Evolutionary conservation across 2,113 vertebrate genomes (phyloP), one percentile per base, ranked within the genome.

Genomic region (Oenanthe melanoleuca): DNA sequence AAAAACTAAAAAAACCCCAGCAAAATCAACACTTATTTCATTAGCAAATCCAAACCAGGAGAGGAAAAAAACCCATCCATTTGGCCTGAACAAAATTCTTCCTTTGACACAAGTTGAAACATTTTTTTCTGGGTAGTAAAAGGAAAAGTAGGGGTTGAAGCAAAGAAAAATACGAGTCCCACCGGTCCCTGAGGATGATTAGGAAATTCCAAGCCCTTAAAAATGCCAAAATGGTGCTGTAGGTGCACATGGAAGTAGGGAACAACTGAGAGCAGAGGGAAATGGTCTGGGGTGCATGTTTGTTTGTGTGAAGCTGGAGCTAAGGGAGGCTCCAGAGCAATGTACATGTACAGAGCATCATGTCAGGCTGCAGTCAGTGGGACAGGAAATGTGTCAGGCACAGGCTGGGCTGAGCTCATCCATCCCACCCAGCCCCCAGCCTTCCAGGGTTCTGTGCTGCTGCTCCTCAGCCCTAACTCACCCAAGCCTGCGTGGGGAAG

Each of bases 281-380:
- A 52, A 49, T 38, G 21, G 10, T 18, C 16, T 9, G 33, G 55
- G 7, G 33, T 78, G 15, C 20, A 4, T 3, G 1, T 82, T 82
- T 84, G 49, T 18, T 22, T 72, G 28, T 13, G 40, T 67, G 80
- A 81, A 63, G 21, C 5, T 59, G 47, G 44, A 40, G 40, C 16
- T 56, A 8, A 85, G 57, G 34, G 82, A 56, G 2, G 2, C 12
- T 40, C 50, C 55, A 33, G 20, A 59, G 1, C 5, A 59, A 37
- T 3, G 4, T n/a, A 40, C 0, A 0, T 57, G 60, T 52, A 29
- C n/a, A 75, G 55, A 92, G 45, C 56, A 37, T 60, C 31, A 8
- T 7, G 61, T 85, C 93, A 91, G 60, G 42, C 47, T 2, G 2
- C 16, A 52, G 85, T 26, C 80, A 59, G 18, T 55, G 82, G 72